Conservation (phyloP, 2,888 invertebrate genomes). For the Drosophila bunnanda region DNA sequence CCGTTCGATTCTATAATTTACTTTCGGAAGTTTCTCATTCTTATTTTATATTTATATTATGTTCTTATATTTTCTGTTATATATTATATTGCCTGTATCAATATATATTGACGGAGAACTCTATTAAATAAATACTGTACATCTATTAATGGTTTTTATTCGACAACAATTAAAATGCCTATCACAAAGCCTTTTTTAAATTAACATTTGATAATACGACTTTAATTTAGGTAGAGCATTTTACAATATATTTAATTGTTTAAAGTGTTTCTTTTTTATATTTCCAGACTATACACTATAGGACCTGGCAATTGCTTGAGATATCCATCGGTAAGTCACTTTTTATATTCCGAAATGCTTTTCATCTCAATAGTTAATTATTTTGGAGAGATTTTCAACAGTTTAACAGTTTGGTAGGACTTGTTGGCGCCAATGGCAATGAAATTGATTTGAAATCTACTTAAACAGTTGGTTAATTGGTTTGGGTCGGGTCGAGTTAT, state of each 20-base stretch:
- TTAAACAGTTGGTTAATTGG: conserved; percentile 3
- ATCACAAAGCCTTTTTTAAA: no score
- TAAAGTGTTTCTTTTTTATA: not conserved
- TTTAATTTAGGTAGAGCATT: not conserved
- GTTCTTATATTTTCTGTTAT: no score
- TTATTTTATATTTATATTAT: no score
- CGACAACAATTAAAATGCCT: not conserved
- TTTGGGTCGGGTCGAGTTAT: conserved; percentile 14
- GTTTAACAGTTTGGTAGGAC: conserved; percentile 25
- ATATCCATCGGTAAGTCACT: conserved; percentile 27
- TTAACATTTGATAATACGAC: not conserved
- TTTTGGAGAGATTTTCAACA: conserved; percentile 48
- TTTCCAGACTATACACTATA: not conserved
- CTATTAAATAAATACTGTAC: not conserved
- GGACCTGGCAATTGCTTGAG: conserved; percentile 14
- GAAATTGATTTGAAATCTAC: conserved; percentile 31
- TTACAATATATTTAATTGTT: not conserved
- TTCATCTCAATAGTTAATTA: conserved; percentile 68
- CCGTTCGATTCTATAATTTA: no score
- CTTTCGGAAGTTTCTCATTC: no score
- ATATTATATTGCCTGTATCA: no score
- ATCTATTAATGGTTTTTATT: not conserved
- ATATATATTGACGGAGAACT: not conserved
- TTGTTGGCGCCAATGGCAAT: conserved; percentile 58
- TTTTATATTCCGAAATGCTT: conserved; percentile 19